These are phyloP conservation scores for Sus scrofa DNA, from an alignment of 2,113 vertebrate species.

Conservation along the genomic window T2T-Sscrofa CM000824.6:64688501-64689000, in stretches of 20 bases:
- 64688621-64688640: slow-evolving; percentile 17
- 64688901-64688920: too few species aligned
- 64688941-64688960: slow-evolving; percentile 39
- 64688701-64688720: background rate
- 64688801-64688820: too few species aligned
- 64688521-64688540: background rate
- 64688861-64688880: too few species aligned
- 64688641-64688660: background rate
- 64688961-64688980: slow-evolving; percentile 24
- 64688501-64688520: background rate
- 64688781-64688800: too few species aligned
- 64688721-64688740: too few species aligned
- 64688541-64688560: background rate
- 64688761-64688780: too few species aligned
- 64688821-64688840: too few species aligned
- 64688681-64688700: background rate
- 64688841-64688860: too few species aligned
- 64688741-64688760: too few species aligned
- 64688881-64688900: too few species aligned
- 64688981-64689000: background rate
- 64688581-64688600: background rate
- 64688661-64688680: background rate
- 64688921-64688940: background rate
- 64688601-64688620: background rate
- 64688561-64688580: background rate